These are phyloP conservation scores for Thaleichthys pacificus DNA, from an alignment of 2,797 vertebrate genomes.

Conservation along the genomic window DNA sequence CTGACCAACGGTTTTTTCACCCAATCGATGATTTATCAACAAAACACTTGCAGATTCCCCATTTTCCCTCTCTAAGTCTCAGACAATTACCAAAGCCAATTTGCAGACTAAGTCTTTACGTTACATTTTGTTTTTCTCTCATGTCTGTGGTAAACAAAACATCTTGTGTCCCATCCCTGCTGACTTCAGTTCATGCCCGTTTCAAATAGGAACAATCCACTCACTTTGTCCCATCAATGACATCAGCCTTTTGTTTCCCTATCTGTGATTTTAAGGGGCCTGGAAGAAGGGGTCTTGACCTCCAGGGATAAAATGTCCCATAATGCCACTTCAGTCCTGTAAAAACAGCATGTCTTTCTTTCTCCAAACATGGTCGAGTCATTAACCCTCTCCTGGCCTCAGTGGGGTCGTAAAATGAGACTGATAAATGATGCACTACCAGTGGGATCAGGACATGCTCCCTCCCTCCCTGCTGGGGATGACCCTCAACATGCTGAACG, in stretches of 20 bases:
- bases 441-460: neutral
- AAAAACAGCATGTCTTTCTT: conserved; percentile 10
- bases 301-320: conserved; percentile 46
- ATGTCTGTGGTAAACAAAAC: neutral
- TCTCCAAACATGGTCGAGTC: conserved; percentile 6
- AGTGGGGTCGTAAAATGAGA: neutral
- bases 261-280: conserved; percentile 42
- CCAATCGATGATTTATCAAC: neutral
- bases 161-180: conserved; percentile 11
- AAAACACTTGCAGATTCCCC: neutral
- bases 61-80: no score
- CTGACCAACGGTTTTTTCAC: no score
- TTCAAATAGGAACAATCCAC: conserved; percentile 45
- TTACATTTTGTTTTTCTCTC: neutral
- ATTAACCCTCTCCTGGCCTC: neutral
- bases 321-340: conserved; percentile 29
- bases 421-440: neutral
- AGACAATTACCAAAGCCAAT: neutral
- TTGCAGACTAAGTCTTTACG: neutral
- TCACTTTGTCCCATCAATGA: conserved; percentile 47
- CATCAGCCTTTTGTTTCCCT: conserved; percentile 49
- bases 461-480: neutral
- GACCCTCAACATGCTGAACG: no score
- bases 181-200: conserved; percentile 23
- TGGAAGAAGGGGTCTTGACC: conserved; percentile 35